phyloP scores from a whole-genome alignment of 2,113 vertebrate genomes.

The Caloenas nicobarica region DNA sequence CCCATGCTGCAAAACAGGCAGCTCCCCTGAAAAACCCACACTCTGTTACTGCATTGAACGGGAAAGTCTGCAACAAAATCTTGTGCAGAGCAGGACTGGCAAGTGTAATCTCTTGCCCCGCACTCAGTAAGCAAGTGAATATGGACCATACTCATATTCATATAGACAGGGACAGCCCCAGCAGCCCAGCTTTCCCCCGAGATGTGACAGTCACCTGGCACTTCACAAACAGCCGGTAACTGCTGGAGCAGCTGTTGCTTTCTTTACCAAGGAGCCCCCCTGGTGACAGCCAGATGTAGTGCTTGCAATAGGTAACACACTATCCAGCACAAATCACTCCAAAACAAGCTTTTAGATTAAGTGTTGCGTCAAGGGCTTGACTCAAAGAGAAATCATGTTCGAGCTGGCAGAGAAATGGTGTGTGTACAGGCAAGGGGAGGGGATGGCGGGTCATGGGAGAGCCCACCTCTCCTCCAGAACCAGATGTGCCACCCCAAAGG shows the following conservation, averaged over 20 bases:
- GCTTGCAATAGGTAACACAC: not conserved
- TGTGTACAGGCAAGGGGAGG: not conserved
- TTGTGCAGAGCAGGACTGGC: not conserved
- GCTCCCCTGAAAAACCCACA: not conserved
- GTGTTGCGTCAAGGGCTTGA: not conserved
- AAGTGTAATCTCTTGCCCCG: accelerated
- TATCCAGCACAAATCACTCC: not conserved
- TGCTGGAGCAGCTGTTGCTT: not conserved
- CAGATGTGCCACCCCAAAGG: not conserved
- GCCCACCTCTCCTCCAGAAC: not conserved
- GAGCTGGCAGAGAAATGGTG: accelerated
- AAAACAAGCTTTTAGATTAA: not conserved
- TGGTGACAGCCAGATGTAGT: not conserved
- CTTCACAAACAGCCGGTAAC: accelerated
- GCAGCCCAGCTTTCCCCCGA: not conserved
- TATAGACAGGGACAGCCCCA: not conserved
- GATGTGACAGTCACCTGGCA: not conserved
- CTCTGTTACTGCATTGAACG: accelerated
- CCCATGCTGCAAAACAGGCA: not conserved
- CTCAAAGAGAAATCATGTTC: not conserved
- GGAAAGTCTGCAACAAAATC: accelerated
- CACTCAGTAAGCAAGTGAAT: not conserved
- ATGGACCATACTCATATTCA: accelerated
- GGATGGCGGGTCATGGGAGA: not conserved
- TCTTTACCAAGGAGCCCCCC: not conserved